Base-by-base conservation (phyloP, 2,113 vertebrate genomes). In the Cottus gobio region DNA sequence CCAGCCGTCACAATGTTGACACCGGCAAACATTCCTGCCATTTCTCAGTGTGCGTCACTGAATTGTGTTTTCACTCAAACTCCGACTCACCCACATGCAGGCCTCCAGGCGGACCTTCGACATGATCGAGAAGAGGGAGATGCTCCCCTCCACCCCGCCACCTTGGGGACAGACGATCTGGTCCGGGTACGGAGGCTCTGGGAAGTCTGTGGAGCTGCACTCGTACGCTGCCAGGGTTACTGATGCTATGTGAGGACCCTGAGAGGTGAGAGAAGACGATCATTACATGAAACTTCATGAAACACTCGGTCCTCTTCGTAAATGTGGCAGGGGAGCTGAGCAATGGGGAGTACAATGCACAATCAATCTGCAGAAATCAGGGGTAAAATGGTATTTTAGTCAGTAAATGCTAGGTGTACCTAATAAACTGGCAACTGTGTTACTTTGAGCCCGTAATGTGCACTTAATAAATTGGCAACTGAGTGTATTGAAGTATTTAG, bases 171-270 rank as follows among this genome's bases (percentile, higher is more conserved):
- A 99, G 83, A 97, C 91, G 28, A 99, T 98, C 69, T 99, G 96
- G 90, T 98, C 97, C 0, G 98, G 98, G 90, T 99, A 99, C 0
- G 98, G 98, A 26, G 98, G 98, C 91, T 99, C 98, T 2, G 98
- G 98, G 85, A 99, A 99, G 91, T 98, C 95, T 74, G 96, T 97
- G 16, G 98, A 98, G 86, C 97, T 96, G 79, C 98, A 99, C 94
- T 99, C 98, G 68, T 99, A 99, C 1, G 98, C 98, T 89, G 98
- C 98, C 88, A 99, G 94, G 7, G 98, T 99, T 52, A 99, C 98
- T 10, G 98, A 99, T 31, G 98, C 98, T 95, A 99, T 99, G 90
- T 99, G 98, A 86, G 98, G 98, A 84, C 98, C 98, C 98, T 99
- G 88, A 48, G 89, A 54, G 70, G 56, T n/a, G 11, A 70, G 22